These are phyloP conservation scores for Hemiscyllium ocellatum DNA, from an alignment of 2,113 vertebrate species.

Conservation along the genomic window DNA sequence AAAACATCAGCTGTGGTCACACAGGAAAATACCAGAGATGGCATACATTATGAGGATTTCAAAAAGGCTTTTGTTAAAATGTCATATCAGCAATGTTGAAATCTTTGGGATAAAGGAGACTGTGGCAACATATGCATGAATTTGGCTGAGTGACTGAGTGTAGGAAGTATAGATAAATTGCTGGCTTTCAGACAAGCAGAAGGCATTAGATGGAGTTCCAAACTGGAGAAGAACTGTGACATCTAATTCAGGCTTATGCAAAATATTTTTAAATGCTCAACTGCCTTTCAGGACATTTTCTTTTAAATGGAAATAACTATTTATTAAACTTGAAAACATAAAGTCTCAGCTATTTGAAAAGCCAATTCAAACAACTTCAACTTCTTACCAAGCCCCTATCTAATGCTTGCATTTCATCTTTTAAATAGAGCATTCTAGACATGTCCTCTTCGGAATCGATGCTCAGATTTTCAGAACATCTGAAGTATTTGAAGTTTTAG, in stretches of 20 bases:
- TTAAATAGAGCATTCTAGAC: background rate
- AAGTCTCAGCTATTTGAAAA: background rate
- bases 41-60: background rate
- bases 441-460: background rate
- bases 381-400: background rate
- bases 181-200: background rate
- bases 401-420: background rate
- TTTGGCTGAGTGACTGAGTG: background rate
- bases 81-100: background rate
- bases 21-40: too few species aligned
- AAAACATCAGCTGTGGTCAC: too few species aligned
- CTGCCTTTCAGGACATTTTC: background rate
- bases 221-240: background rate
- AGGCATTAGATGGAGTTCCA: background rate
- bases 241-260: background rate
- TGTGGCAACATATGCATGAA: background rate
- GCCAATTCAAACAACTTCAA: background rate
- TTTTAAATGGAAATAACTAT: background rate
- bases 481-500: background rate
- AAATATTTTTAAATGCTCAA: background rate
- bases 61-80: background rate
- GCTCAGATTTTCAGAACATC: background rate
- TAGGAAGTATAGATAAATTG: background rate
- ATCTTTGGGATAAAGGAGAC: background rate
- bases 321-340: background rate